phyloP scores from a whole-genome alignment of 2,888 invertebrate genomes.

The Thymelicus acteon region DNA sequence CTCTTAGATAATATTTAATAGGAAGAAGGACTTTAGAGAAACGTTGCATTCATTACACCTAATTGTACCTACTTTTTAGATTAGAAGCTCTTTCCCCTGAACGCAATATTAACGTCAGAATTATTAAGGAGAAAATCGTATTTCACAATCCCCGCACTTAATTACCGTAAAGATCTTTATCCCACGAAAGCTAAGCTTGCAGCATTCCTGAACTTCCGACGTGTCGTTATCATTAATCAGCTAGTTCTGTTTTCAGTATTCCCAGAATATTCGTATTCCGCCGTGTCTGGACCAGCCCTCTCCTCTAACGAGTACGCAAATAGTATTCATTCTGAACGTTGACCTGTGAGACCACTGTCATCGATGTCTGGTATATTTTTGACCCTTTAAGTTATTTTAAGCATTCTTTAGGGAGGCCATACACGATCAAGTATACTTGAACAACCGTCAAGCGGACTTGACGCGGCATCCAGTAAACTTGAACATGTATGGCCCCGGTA shows the following conservation, averaged over 20 bases:
- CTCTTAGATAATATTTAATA: no score
- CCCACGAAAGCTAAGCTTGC: not conserved
- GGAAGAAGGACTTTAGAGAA: no score
- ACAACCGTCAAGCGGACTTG: no score
- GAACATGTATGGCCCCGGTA: no score
- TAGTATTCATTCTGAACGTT: conserved; percentile 46
- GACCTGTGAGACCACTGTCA: conserved; percentile 30
- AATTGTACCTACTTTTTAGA: no score
- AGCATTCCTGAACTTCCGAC: conserved; percentile 38
- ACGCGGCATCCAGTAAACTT: no score
- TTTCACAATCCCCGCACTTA: no score
- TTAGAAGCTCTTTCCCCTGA: no score
- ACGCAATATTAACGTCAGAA: no score
- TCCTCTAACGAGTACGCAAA: conserved; percentile 63
- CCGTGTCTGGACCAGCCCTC: conserved; percentile 39
- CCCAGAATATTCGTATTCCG: conserved; percentile 41
- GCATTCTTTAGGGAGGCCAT: not conserved
- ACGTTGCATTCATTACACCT: no score
- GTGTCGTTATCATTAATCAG: conserved; percentile 36
- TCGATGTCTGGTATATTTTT: conserved; percentile 8
- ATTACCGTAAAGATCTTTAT: not conserved
- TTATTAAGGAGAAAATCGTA: no score
- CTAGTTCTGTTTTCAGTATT: conserved; percentile 37
- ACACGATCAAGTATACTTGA: no score
- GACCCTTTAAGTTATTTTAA: conserved; percentile 26